Conservation (phyloP, 2,888 invertebrate genomes). For the Branchellion lobata region DNA sequence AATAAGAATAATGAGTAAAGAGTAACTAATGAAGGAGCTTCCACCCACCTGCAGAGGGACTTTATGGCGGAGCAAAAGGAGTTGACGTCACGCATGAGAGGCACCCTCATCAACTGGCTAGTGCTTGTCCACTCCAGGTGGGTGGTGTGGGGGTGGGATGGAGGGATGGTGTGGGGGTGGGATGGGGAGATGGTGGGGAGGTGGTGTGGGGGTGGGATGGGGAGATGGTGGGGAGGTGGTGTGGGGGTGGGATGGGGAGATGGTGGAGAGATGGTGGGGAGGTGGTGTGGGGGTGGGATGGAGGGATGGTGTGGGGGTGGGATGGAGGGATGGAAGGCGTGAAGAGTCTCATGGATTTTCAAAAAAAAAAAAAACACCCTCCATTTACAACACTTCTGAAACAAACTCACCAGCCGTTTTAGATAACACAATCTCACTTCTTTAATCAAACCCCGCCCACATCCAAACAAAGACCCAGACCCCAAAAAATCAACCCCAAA, state of each 20-base stretch:
- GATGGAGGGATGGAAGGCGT: neutral
- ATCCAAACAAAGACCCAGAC: no score
- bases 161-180: neutral
- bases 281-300: neutral
- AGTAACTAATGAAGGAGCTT: no score
- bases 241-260: neutral
- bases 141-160: neutral
- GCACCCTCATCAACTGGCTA: constrained; percentile 88
- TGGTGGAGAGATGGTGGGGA: neutral
- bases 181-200: neutral
- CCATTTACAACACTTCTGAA: no score
- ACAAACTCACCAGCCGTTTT: no score
- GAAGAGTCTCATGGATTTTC: no score
- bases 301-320: neutral
- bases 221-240: neutral
- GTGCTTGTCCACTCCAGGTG: constrained; percentile 76
- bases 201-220: neutral
- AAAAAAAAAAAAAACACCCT: no score
- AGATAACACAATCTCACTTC: no score
- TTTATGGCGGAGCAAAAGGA: constrained; percentile 70
- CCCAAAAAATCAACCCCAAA: no score
- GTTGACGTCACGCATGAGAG: constrained; percentile 81
- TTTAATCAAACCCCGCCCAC: no score
- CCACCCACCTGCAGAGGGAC: constrained; percentile 63
- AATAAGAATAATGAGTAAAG: no score